Conservation (phyloP, 2,888 invertebrate genomes). For the Lepidocyrtoides sp. region DNA sequence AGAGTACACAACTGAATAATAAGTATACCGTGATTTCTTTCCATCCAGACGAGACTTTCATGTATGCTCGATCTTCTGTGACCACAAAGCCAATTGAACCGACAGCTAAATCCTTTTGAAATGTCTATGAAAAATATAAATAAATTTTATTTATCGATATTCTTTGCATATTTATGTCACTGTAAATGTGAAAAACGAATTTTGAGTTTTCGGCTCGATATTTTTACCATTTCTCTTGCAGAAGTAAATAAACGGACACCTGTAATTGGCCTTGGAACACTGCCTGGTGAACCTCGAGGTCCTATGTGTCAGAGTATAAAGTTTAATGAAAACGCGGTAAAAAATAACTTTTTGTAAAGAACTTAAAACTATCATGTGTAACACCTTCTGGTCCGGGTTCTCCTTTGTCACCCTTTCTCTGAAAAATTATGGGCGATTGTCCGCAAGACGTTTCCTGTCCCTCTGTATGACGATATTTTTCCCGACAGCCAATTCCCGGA, state of each 20-base stretch:
- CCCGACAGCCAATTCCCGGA: slow-evolving; percentile 21
- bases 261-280: neutral
- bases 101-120: slow-evolving; percentile 5
- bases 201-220: neutral
- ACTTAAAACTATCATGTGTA: neutral
- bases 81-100: slow-evolving; percentile 96
- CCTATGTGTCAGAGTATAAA: too few species aligned
- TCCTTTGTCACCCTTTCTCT: slow-evolving; percentile 59
- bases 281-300: slow-evolving; percentile 57
- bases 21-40: slow-evolving; percentile 93
- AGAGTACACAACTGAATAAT: too few species aligned
- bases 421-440: slow-evolving; percentile 35
- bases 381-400: slow-evolving; percentile 53
- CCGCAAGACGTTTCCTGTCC: neutral
- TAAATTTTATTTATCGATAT: neutral
- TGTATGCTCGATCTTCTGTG: slow-evolving; percentile 96
- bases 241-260: slow-evolving; percentile 36
- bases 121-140: slow-evolving; percentile 32
- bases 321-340: neutral
- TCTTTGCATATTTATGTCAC: neutral
- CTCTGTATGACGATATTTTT: neutral
- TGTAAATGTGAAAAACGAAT: neutral
- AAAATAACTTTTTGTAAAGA: neutral
- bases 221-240: slow-evolving; percentile 62
- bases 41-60: slow-evolving; percentile 97